These are phyloP conservation scores for Drosophila lini DNA, from an alignment of 1,140 invertebrate species.

Conservation along the genomic window DNA sequence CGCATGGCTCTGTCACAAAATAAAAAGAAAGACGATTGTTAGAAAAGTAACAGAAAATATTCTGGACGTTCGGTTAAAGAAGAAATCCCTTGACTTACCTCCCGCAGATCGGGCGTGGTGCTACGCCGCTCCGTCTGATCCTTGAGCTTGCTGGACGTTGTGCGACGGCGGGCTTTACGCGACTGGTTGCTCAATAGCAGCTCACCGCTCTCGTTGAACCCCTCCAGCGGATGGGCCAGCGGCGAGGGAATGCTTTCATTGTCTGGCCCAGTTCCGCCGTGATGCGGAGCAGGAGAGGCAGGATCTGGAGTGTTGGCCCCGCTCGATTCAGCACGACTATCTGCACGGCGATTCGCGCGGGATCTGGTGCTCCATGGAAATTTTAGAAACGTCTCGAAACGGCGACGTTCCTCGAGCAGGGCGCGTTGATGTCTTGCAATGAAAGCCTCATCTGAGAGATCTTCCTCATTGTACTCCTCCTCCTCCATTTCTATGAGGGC, in stretches of 20 bases:
- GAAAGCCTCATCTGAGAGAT: conserved; percentile 90
- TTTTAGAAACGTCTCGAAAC: conserved; percentile 90
- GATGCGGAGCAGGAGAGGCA: conserved; percentile 81
- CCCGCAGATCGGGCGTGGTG: conserved; percentile 79
- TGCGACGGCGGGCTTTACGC: conserved; percentile 81
- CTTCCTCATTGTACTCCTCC: conserved; percentile 72
- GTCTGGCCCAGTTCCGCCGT: conserved; percentile 46
- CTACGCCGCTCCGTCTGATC: conserved; percentile 78
- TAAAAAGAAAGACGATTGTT: conserved; percentile 1
- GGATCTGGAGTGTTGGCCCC: conserved; percentile 90
- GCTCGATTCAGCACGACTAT: conserved; percentile 89
- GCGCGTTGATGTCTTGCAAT: conserved; percentile 89
- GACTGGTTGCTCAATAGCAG: conserved; percentile 28
- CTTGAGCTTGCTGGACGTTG: conserved; percentile 82
- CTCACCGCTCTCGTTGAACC: conserved; percentile 43
- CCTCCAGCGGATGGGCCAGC: conserved; percentile 85
- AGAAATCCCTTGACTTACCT: conserved; percentile 66
- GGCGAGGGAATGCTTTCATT: conserved; percentile 86
- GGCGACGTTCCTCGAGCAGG: conserved; percentile 91
- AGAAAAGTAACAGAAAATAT: not conserved
- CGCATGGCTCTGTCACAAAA: conserved; percentile 5
- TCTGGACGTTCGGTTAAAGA: not conserved
- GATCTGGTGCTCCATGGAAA: conserved; percentile 87
- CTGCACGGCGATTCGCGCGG: conserved; percentile 87
- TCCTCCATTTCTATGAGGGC: not conserved